A percentile compares a stretch with the other conserved stretches of the same genome.
phyloP scores from a whole-genome alignment of 2,888 invertebrate genomes.

The Psylliodes chrysocephalus region DNA sequence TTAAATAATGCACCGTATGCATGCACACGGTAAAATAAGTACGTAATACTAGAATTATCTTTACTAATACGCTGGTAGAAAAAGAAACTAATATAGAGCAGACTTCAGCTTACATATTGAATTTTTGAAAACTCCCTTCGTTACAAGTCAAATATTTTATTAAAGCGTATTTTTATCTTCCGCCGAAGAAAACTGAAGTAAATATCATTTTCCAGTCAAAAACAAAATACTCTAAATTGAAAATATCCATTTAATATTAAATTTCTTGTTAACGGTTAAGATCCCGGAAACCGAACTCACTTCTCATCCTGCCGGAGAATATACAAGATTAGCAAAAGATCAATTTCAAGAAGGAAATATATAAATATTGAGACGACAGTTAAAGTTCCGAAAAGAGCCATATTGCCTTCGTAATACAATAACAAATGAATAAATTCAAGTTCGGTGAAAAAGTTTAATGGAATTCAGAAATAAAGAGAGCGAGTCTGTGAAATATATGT shows the following conservation, averaged over 20 bases:
- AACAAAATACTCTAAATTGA: not conserved
- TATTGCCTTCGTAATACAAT: conserved; percentile 30
- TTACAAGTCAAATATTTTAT: too few species aligned
- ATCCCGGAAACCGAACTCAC: not conserved
- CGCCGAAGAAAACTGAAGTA: not conserved
- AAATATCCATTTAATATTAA: not conserved
- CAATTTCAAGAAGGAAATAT: conserved; percentile 25
- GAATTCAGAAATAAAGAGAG: conserved; percentile 31
- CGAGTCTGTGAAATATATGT: conserved; percentile 15
- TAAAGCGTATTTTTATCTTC: too few species aligned
- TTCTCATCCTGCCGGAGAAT: conserved; percentile 17
- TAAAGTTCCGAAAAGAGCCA: conserved; percentile 29
- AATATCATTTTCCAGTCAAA: not conserved
- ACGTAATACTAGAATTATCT: too few species aligned
- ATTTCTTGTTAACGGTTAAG: not conserved
- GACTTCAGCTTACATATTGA: too few species aligned
- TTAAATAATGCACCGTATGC: too few species aligned
- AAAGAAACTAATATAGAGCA: too few species aligned
- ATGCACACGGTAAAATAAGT: too few species aligned
- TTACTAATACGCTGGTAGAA: too few species aligned
- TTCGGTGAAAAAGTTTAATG: conserved; percentile 31
- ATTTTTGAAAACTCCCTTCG: too few species aligned
- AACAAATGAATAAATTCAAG: conserved; percentile 33
- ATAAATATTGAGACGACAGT: conserved; percentile 28
- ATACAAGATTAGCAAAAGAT: conserved; percentile 32